phyloP scores from a whole-genome alignment of 2,888 invertebrate genomes.

The Timema podura region DNA sequence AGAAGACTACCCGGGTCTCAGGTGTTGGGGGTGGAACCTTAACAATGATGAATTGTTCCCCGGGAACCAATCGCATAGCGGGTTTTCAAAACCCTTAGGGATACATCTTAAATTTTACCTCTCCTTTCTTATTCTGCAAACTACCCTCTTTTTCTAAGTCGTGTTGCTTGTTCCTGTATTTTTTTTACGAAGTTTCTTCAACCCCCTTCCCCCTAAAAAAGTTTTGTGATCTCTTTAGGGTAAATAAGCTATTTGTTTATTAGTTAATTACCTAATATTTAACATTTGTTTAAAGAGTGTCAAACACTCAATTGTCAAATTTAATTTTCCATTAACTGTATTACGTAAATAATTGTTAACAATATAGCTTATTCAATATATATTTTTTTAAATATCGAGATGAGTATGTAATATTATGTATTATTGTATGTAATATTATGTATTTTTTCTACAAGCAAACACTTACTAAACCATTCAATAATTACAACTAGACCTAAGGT shows the following conservation, averaged over 20 bases:
- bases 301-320: too few relatives aligned
- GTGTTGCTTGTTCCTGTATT: neutral
- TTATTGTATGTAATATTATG: neutral
- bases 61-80: conserved; percentile 20
- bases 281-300: neutral
- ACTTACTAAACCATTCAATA: neutral
- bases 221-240: too few relatives aligned
- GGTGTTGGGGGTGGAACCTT: neutral
- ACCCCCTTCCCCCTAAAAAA: too few relatives aligned
- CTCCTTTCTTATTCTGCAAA: neutral
- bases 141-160: neutral
- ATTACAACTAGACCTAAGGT: too few relatives aligned
- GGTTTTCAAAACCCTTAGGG: conserved; percentile 8
- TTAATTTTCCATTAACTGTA: neutral
- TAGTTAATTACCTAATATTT: neutral
- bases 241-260: too few relatives aligned
- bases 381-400: neutral
- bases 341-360: neutral
- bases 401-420: neutral
- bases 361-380: neutral
- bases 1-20: neutral
- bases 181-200: neutral
- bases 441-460: neutral
- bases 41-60: conserved; percentile 14
- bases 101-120: conserved; percentile 12